A percentile compares a stretch with the other conserved stretches of the same genome.
phyloP scores from a whole-genome alignment of 2,888 invertebrate species.

The Chymomyza amoena region DNA sequence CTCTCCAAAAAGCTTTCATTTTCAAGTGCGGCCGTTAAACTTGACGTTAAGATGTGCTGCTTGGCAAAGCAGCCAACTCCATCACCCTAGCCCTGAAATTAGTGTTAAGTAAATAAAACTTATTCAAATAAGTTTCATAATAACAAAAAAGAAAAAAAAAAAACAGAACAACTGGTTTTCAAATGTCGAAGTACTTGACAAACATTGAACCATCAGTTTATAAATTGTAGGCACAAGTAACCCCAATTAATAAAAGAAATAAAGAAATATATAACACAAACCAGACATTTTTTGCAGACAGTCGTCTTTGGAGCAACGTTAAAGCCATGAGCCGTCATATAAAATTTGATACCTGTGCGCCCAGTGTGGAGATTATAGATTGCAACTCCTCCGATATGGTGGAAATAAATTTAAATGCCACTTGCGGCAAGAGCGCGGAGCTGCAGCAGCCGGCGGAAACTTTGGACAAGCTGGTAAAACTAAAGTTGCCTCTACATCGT shows the following conservation, averaged over 20 bases:
- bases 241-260: conserved; percentile 55
- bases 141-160: conserved; percentile 21
- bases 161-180: conserved; percentile 60
- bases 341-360: conserved; percentile 46
- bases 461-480: conserved; percentile 45
- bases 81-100: conserved; percentile 44
- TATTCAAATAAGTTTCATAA: conserved; percentile 19
- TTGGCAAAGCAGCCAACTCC: neutral
- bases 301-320: conserved; percentile 4
- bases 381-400: conserved; percentile 55
- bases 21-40: conserved; percentile 56
- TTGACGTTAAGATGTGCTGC: conserved; percentile 3
- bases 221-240: conserved; percentile 47
- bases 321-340: conserved; percentile 53
- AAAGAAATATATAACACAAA: conserved; percentile 42
- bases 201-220: conserved; percentile 40
- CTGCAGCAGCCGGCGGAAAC: conserved; percentile 47
- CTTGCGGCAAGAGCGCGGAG: conserved; percentile 25
- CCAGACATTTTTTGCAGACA: neutral
- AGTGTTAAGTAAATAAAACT: conserved; percentile 54
- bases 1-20: conserved; percentile 41
- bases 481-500: conserved; percentile 42
- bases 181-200: conserved; percentile 33
- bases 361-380: conserved; percentile 22
- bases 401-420: conserved; percentile 62